Base-by-base conservation (phyloP, 2,888 invertebrate genomes). In the Odiellus spinosus region DNA sequence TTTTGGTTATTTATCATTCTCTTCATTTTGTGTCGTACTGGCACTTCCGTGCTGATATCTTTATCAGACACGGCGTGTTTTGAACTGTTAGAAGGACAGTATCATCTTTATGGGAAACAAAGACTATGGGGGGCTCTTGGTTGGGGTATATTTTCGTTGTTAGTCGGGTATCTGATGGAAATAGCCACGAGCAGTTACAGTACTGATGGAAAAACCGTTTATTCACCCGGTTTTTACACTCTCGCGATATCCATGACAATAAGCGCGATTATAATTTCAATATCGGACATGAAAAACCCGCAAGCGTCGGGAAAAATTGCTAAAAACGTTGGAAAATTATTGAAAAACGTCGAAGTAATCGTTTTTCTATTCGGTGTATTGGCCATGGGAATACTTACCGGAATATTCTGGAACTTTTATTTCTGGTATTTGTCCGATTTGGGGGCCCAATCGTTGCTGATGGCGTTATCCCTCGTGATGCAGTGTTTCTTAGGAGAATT, bases 21-120 rank as follows among this genome's bases (percentile, higher is more conserved):
- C 47, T 76, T 85, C 65, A 73, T 82, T n/a, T 59, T 80, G 11
- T 81, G 79, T 49, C 88, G 87, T 80, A 68, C 81, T 19, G 80
- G 82, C 2, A 84, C 86, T 74, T 81, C 87, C 0, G 80, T 88
- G 0, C 80, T 83, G 2, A 81, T 87, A 15, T 85, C 83, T 53
- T 76, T 91, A 46, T 82, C 81, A 2, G 91, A 93, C 69, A 81
- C 88, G 0, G 82, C 90, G 51, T 87, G 87, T 61, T 87, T 88
- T 64, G 77, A 81, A 59, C 69, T 83, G 44, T 70, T 91, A 19
- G 87, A 83, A 76, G 75, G 78, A 3, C 73, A 76, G 45, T 75
- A 77, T n/a, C 74, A 78, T 41, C 71, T 75, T 20, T 91, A 85
- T 64, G 91, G 91, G 0, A 76, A 78, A 56, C 90, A 91, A 63